Evolutionary conservation across 1,140 invertebrate species (phyloP).

Genomic region (Thaumetopoea pityocampa): DNA sequence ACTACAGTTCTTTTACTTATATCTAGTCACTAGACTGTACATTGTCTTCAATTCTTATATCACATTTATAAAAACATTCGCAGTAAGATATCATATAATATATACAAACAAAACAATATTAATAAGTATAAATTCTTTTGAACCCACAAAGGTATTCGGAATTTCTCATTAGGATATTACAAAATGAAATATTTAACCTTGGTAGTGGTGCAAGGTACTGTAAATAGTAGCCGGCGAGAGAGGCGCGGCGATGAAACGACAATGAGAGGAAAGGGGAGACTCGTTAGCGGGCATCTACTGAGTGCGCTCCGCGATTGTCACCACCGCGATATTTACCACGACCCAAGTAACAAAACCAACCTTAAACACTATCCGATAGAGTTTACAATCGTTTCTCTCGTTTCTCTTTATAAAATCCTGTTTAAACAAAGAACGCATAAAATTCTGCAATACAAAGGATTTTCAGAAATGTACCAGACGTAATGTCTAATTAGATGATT

Average conservation of each 20-base stretch:
- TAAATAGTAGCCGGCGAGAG: constrained; percentile 33
- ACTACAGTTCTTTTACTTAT: too few species aligned
- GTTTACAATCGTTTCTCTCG: constrained; percentile 19
- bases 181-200: constrained; percentile 32
- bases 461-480: constrained; percentile 61
- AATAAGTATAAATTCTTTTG: too few species aligned
- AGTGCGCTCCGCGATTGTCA: constrained; percentile 50
- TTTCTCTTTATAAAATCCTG: constrained; percentile 35
- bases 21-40: too few species aligned
- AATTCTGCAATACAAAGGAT: constrained; percentile 63
- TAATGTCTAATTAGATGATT: constrained; percentile 67
- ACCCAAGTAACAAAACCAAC: constrained; percentile 23
- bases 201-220: constrained; percentile 31
- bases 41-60: too few species aligned
- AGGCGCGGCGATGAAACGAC: constrained; percentile 55
- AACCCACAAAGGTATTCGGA: constrained; percentile 17
- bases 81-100: too few species aligned
- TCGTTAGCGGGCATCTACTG: constrained; percentile 52
- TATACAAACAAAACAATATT: too few species aligned
- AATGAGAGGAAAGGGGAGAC: constrained; percentile 43
- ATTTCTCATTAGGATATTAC: constrained; percentile 28
- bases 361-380: constrained; percentile 26
- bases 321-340: constrained; percentile 44
- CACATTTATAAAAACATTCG: too few species aligned
- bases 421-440: constrained; percentile 60